phyloP scores from a whole-genome alignment of 2,797 vertebrate genomes.

The Channallabes apus region DNA sequence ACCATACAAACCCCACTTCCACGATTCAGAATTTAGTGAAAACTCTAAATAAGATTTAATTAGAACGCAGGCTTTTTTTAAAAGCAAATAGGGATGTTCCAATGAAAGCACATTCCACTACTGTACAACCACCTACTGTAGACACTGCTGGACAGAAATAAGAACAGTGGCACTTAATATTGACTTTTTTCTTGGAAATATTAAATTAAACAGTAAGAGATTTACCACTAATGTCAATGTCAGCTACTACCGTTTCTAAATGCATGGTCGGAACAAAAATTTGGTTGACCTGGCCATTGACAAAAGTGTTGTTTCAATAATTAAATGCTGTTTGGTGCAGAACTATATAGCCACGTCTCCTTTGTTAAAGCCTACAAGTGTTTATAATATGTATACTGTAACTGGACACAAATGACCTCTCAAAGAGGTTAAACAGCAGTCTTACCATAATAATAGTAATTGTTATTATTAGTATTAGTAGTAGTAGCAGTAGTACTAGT shows the following conservation, averaged over 20 bases:
- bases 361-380: too few species aligned
- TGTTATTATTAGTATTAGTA: too few species aligned
- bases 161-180: not conserved
- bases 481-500: too few species aligned
- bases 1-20: not conserved
- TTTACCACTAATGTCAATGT: not conserved
- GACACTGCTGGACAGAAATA: not conserved
- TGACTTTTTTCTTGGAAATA: not conserved
- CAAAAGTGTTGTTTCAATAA: not conserved
- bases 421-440: not conserved
- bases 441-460: too few species aligned
- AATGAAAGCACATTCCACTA: not conserved
- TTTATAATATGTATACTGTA: not conserved
- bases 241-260: not conserved
- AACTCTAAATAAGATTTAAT: not conserved
- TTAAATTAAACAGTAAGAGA: not conserved
- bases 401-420: not conserved
- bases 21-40: rapidly evolving
- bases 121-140: not conserved
- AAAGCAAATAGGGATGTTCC: not conserved
- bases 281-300: not conserved
- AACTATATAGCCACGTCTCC: not conserved
- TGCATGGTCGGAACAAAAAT: not conserved
- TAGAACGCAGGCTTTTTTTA: not conserved
- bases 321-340: not conserved